Conservation (phyloP, 2,113 vertebrate genomes). For the Sisor rabdophorus region DNA sequence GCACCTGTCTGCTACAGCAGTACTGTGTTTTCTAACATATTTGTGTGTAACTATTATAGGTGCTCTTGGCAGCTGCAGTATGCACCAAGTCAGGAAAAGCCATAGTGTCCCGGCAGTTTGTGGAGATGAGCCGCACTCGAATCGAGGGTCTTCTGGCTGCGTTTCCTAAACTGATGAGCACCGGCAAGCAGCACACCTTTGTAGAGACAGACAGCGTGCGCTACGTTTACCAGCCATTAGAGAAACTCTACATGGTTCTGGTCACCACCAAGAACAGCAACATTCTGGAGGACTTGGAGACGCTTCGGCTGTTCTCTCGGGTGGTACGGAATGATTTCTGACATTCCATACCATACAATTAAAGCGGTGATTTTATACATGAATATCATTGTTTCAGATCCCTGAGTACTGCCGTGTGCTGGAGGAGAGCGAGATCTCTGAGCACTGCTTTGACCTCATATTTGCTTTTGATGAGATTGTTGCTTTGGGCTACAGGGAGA, state of each 20-base stretch:
- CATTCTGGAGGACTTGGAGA: conserved; percentile 97
- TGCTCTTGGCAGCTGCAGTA: conserved; percentile 96
- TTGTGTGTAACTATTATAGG: conserved; percentile 62
- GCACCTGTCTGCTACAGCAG: background rate
- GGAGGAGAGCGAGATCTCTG: conserved; percentile 94
- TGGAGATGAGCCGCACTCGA: conserved; percentile 97
- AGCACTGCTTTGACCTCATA: conserved; percentile 97
- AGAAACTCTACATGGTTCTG: conserved; percentile 97
- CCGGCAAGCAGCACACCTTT: conserved; percentile 96
- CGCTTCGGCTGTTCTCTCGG: conserved; percentile 91
- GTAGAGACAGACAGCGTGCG: conserved; percentile 97
- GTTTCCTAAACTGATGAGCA: conserved; percentile 97
- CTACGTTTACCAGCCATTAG: conserved; percentile 97
- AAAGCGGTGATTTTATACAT: background rate
- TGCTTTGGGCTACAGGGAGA: conserved; percentile 94
- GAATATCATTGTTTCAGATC: conserved; percentile 70
- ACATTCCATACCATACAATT: background rate
- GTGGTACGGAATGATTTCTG: conserved; percentile 76
- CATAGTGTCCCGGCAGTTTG: conserved; percentile 96
- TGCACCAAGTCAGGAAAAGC: conserved; percentile 98
- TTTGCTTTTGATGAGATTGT: conserved; percentile 99
- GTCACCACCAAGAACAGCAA: conserved; percentile 99
- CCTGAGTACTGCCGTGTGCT: conserved; percentile 94
- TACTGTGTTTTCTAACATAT: background rate
- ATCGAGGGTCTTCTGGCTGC: conserved; percentile 93